Percentiles rank a stretch among this genome's conserved stretches.
phyloP scores from a whole-genome alignment of 2,113 vertebrate genomes.

The Trichechus manatus region DNA sequence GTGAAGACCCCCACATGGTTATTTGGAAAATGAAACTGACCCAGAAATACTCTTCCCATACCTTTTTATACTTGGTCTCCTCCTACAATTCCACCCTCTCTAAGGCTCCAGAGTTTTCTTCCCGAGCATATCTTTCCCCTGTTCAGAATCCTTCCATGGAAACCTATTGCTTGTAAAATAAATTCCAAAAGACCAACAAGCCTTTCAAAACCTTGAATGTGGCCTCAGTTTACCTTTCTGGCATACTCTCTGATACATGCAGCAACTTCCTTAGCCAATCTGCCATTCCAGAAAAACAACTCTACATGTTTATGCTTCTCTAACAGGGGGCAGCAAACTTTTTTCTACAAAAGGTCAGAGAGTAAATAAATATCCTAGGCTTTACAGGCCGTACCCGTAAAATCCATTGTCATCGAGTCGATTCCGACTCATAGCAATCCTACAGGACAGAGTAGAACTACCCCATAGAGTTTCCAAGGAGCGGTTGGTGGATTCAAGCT shows the following conservation, averaged over 20 bases:
- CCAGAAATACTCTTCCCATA: background rate
- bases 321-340: background rate
- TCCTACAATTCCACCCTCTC: background rate
- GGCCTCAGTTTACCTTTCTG: background rate
- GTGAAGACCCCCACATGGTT: background rate
- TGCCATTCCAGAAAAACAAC: background rate
- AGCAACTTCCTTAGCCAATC: background rate
- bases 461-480: too few species aligned
- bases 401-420: background rate
- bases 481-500: too few species aligned
- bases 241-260: background rate
- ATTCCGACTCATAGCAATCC: too few species aligned
- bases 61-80: background rate
- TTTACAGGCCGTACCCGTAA: background rate
- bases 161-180: background rate
- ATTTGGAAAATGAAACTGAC: background rate
- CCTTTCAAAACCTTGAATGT: background rate
- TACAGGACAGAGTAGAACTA: too few species aligned
- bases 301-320: background rate
- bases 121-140: background rate
- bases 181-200: background rate
- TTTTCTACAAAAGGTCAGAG: background rate
- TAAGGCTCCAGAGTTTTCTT: background rate
- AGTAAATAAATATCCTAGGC: constrained; percentile 16
- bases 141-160: background rate